phyloP scores from a whole-genome alignment of 2,797 vertebrate genomes.

The Poliocrania exsul region DNA sequence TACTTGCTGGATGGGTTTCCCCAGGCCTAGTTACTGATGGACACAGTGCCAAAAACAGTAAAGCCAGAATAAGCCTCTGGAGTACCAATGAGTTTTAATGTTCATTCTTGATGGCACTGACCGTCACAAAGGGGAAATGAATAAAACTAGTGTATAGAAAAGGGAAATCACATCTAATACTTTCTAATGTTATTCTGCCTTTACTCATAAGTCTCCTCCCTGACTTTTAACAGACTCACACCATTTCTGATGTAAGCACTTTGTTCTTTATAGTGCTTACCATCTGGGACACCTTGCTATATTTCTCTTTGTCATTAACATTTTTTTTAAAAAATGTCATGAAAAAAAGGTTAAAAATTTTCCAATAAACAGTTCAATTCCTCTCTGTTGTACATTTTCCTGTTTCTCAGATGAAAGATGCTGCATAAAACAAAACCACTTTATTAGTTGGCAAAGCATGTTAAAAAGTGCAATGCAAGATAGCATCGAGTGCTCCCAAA shows the following conservation, averaged over 20 bases:
- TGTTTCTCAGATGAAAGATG: not conserved
- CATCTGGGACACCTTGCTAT: not conserved
- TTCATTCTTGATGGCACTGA: not conserved
- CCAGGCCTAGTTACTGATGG: not conserved
- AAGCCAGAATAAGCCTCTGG: not conserved
- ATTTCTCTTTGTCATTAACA: not conserved
- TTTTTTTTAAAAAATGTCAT: not conserved
- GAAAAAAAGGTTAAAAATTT: not conserved
- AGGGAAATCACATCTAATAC: not conserved
- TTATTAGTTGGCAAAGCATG: not conserved
- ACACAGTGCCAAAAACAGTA: not conserved
- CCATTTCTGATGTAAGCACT: not conserved
- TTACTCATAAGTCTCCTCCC: not conserved
- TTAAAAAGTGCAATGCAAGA: not conserved
- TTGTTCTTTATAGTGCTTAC: not conserved
- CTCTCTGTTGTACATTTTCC: not conserved
- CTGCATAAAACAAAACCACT: not conserved
- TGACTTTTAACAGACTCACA: not conserved
- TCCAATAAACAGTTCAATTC: not conserved
- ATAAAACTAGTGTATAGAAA: not conserved
- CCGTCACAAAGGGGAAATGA: not conserved
- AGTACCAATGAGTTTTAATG: not conserved
- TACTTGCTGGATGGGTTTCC: not conserved
- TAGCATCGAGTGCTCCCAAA: not conserved
- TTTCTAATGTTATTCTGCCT: not conserved